Percentiles rank a stretch among this genome's conserved stretches.
Conservation (phyloP, 1,140 invertebrate genomes). For the Psilanteris sp. region DNA sequence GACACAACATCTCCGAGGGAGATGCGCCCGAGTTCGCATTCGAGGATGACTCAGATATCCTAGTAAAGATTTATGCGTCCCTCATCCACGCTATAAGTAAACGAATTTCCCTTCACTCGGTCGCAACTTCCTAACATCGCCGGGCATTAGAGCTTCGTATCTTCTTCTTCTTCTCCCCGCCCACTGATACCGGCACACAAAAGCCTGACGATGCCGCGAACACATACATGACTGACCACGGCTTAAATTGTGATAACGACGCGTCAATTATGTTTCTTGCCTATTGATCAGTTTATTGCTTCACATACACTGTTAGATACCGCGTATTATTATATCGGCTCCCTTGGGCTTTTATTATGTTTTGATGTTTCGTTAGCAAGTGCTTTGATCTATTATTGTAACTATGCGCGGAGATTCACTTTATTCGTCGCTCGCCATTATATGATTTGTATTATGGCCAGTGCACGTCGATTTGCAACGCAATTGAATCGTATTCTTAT, state of each 20-base stretch:
- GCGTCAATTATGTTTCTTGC: conserved; percentile 63
- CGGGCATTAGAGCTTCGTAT: conserved; percentile 30
- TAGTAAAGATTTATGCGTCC: conserved; percentile 59
- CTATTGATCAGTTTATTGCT: conserved; percentile 62
- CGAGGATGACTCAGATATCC: conserved; percentile 58
- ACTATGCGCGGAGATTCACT: conserved; percentile 33
- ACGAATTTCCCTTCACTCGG: conserved; percentile 60
- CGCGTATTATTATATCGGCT: conserved; percentile 35
- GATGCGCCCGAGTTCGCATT: conserved; percentile 57
- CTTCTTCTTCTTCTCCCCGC: conserved; percentile 31
- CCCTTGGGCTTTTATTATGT: conserved; percentile 45
- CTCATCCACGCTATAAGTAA: conserved; percentile 52
- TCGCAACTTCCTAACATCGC: conserved; percentile 43
- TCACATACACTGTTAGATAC: conserved; percentile 41
- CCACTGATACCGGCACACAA: conserved; percentile 20
- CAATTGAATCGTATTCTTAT: conserved; percentile 23
- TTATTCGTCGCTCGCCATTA: conserved; percentile 57
- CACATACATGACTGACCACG: conserved; percentile 34
- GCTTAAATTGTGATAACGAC: conserved; percentile 58
- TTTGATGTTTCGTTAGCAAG: conserved; percentile 53
- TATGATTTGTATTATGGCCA: conserved; percentile 37
- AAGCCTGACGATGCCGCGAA: conserved; percentile 30
- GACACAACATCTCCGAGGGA: conserved; percentile 46
- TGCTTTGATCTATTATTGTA: conserved; percentile 41
- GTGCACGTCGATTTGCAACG: conserved; percentile 26